These are phyloP conservation scores for Odocoileus virginianus DNA, from an alignment of 2,113 vertebrate genomes.

Conservation along the genomic window DNA sequence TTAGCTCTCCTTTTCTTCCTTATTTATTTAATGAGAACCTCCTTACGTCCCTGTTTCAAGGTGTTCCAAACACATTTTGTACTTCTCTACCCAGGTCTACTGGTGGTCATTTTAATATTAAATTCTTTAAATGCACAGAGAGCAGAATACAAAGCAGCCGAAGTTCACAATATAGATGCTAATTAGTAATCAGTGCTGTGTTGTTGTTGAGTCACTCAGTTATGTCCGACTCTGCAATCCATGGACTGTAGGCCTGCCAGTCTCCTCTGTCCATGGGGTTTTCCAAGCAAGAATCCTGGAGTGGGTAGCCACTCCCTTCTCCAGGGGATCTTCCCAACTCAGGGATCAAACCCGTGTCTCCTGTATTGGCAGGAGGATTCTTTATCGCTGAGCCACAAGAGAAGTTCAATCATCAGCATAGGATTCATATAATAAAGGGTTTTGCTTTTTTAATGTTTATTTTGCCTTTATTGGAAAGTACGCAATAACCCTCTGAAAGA, in stretches of 20 bases:
- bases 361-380: not conserved
- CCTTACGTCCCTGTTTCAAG: not conserved
- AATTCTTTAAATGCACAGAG: conserved; percentile 94
- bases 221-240: not conserved
- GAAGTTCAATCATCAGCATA: conserved; percentile 89
- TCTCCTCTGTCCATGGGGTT: not conserved
- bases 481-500: not conserved
- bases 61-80: not conserved
- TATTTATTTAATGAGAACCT: not conserved
- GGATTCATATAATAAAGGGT: conserved; percentile 80
- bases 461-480: not conserved
- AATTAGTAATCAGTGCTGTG: conserved; percentile 74
- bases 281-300: not conserved
- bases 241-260: not conserved
- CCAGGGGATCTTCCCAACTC: not conserved
- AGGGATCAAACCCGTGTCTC: not conserved
- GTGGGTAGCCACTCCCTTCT: not conserved
- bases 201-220: not conserved
- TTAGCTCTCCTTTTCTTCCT: not conserved
- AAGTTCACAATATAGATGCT: conserved; percentile 93
- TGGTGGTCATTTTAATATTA: not conserved
- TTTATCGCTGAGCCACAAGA: not conserved
- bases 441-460: not conserved
- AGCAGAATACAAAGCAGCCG: conserved; percentile 92
- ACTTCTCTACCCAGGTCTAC: not conserved